These are phyloP conservation scores for Falco cherrug DNA, from an alignment of 2,797 vertebrate genomes.

Conservation along the genomic window DNA sequence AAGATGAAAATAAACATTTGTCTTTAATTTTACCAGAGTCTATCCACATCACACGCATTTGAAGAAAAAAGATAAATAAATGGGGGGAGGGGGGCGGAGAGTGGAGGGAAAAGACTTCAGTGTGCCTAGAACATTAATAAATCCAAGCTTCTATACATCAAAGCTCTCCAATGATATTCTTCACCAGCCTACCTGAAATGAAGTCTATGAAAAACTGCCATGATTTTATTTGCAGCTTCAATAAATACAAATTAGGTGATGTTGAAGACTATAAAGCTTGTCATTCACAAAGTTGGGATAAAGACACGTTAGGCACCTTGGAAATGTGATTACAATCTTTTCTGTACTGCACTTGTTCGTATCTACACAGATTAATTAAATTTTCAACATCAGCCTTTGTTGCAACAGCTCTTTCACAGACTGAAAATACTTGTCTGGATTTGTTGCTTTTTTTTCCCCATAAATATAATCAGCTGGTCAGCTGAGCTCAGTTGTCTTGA, in stretches of 20 bases:
- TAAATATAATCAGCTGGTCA: neutral
- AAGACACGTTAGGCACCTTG: neutral
- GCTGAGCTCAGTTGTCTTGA: neutral
- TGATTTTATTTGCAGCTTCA: neutral
- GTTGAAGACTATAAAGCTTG: neutral
- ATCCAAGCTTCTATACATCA: neutral
- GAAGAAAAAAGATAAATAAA: neutral
- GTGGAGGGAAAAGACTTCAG: neutral
- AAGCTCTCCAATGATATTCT: neutral
- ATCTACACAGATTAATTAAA: neutral
- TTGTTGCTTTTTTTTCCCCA: neutral
- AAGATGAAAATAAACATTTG: neutral
- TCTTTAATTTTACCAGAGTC: neutral
- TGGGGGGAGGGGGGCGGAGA: accelerated
- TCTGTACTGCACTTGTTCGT: neutral
- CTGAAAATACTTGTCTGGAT: neutral
- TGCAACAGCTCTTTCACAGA: neutral
- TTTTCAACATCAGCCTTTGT: neutral
- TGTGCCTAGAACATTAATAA: neutral
- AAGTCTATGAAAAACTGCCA: neutral
- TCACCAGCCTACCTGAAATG: neutral
- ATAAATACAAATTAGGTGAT: neutral
- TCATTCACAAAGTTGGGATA: neutral
- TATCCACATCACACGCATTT: neutral
- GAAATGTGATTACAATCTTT: neutral